A percentile compares a stretch with the other conserved stretches of the same genome.
phyloP scores from a whole-genome alignment of 2,888 invertebrate genomes.

The Rhodophaea formosa region DNA sequence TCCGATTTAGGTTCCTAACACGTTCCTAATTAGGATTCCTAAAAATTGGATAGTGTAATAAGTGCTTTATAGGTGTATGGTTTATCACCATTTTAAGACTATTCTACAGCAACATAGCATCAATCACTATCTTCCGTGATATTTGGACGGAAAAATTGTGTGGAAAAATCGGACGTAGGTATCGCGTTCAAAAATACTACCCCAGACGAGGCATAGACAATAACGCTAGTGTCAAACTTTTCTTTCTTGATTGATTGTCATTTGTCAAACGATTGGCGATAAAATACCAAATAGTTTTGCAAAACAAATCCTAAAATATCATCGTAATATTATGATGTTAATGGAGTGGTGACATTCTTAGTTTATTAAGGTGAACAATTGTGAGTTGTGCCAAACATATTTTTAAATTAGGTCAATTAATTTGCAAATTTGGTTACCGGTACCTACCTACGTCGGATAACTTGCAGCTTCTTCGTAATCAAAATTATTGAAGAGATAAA shows the following conservation, averaged over 20 bases:
- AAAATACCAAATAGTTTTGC: constrained; percentile 35
- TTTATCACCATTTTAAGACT: no score
- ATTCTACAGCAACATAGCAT: no score
- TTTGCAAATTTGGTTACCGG: constrained; percentile 75
- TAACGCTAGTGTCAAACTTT: neutral
- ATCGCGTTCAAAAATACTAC: neutral
- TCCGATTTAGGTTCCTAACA: no score
- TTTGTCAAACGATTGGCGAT: constrained; percentile 35
- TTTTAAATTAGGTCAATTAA: constrained; percentile 60
- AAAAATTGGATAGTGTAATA: no score
- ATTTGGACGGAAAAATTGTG: no score
- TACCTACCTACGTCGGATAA: constrained; percentile 62
- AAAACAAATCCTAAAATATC: constrained; percentile 68
- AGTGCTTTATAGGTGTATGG: no score
- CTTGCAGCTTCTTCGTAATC: constrained; percentile 33
- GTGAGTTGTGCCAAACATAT: constrained; percentile 51
- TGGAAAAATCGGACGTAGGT: no score
- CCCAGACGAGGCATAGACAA: constrained; percentile 13
- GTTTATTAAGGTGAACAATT: constrained; percentile 37
- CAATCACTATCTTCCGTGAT: no score
- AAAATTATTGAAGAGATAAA: constrained; percentile 26
- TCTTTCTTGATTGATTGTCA: constrained; percentile 16
- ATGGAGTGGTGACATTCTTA: constrained; percentile 37
- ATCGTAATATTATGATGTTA: constrained; percentile 43
- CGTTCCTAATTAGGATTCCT: no score